Conservation (phyloP, 2,797 vertebrate species). For the Acropternis orthonyx region DNA sequence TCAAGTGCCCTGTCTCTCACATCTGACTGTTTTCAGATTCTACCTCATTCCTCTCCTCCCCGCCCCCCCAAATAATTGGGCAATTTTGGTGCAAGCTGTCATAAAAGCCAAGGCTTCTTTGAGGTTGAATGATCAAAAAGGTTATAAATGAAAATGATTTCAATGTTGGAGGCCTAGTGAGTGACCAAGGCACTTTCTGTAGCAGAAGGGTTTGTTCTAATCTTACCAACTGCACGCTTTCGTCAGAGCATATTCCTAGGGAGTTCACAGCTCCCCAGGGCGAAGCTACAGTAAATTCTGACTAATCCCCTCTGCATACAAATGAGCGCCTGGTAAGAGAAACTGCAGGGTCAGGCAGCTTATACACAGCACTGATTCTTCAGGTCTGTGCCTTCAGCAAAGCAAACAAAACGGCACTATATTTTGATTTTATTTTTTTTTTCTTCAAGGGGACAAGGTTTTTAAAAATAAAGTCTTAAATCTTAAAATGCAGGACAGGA, state of each 20-base stretch:
- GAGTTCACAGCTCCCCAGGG: slow-evolving; percentile 83
- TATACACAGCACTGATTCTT: slow-evolving; percentile 67
- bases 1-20: slow-evolving; percentile 82
- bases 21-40: slow-evolving; percentile 78
- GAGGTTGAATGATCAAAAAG: slow-evolving; percentile 84
- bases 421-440: background rate
- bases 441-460: background rate
- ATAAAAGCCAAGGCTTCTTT: slow-evolving; percentile 78
- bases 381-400: slow-evolving; percentile 72
- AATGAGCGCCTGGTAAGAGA: slow-evolving; percentile 85
- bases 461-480: slow-evolving; percentile 29
- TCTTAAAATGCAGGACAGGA: background rate
- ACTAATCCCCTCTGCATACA: slow-evolving; percentile 94
- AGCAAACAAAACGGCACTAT: slow-evolving; percentile 69
- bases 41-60: slow-evolving; percentile 70
- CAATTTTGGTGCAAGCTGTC: slow-evolving; percentile 79
- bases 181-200: slow-evolving; percentile 78
- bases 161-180: slow-evolving; percentile 78
- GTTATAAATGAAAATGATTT: slow-evolving; percentile 84
- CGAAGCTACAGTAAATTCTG: slow-evolving; percentile 89
- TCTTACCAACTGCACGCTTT: slow-evolving; percentile 84
- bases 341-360: slow-evolving; percentile 75
- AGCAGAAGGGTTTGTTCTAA: slow-evolving; percentile 84
- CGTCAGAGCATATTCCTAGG: slow-evolving; percentile 83
- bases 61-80: slow-evolving; percentile 80